These are phyloP conservation scores for Telmatherina bonti DNA, from an alignment of 2,797 vertebrate genomes.

Conservation along the genomic window DNA sequence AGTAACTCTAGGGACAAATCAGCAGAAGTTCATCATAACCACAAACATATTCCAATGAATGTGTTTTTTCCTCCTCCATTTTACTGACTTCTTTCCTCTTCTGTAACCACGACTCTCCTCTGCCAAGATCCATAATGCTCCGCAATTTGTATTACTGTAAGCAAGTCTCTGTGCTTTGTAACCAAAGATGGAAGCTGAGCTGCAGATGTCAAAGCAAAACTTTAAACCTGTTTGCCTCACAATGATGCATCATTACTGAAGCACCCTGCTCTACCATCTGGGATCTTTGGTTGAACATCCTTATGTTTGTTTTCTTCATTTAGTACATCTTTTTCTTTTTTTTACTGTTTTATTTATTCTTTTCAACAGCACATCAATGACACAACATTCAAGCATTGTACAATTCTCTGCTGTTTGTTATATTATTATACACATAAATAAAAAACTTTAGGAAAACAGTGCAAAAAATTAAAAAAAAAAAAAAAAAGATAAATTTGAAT, in stretches of 20 bases:
- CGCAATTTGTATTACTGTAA: slow-evolving; percentile 54
- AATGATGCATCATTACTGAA: slow-evolving; percentile 25
- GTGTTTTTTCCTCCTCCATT: not conserved
- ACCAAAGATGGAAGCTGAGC: slow-evolving; percentile 46
- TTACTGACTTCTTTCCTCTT: slow-evolving; percentile 23
- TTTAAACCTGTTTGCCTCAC: slow-evolving; percentile 36
- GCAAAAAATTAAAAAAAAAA: too few species aligned
- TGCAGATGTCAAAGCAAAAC: slow-evolving; percentile 45
- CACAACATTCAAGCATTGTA: too few species aligned
- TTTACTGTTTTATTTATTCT: too few species aligned
- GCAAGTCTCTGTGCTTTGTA: slow-evolving; percentile 56
- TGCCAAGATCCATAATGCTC: slow-evolving; percentile 33
- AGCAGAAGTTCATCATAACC: not conserved
- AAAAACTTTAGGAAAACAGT: too few species aligned
- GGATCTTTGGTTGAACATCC: slow-evolving; percentile 21
- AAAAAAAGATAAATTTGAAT: too few species aligned
- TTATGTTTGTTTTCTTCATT: not conserved
- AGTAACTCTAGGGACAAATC: not conserved
- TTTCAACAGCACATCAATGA: too few species aligned
- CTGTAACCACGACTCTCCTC: slow-evolving; percentile 22
- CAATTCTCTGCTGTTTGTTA: too few species aligned
- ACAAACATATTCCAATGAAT: not conserved
- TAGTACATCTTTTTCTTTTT: too few species aligned
- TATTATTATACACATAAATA: too few species aligned
- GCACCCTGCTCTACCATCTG: slow-evolving; percentile 5